Evolutionary conservation across 2,113 vertebrate species (phyloP).

Genomic region (Rhodinocichla rosea): DNA sequence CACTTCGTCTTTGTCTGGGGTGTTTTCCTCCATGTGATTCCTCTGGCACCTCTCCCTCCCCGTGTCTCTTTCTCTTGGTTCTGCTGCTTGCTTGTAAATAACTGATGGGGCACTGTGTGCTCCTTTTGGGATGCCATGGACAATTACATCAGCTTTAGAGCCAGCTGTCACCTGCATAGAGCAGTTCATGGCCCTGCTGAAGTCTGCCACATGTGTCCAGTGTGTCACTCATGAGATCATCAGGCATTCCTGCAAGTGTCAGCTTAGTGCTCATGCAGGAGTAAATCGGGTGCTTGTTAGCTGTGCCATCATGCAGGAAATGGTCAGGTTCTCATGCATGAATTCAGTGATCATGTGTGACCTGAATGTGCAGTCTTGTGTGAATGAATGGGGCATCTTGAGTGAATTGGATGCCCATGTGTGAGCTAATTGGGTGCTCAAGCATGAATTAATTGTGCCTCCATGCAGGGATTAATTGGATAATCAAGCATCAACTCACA

Average conservation of each 20-base stretch:
- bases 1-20: not conserved
- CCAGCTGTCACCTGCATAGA: not conserved
- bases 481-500: not conserved
- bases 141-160: not conserved
- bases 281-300: not conserved
- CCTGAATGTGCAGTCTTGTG: not conserved
- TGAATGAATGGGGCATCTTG: not conserved
- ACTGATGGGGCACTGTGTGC: not conserved
- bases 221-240: not conserved
- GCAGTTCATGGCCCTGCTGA: not conserved
- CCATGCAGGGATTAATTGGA: not conserved
- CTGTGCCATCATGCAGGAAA: not conserved
- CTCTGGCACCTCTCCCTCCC: not conserved
- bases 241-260: not conserved
- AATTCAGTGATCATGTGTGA: not conserved
- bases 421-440: constrained; percentile 5
- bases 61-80: not conserved
- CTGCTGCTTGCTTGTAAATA: not conserved
- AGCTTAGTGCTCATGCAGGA: not conserved
- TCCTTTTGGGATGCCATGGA: not conserved
- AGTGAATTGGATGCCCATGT: not conserved
- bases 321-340: not conserved
- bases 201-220: fast-evolving
- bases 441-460: not conserved
- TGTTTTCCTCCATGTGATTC: not conserved